phyloP scores from a whole-genome alignment of 2,888 invertebrate genomes.

The Nemotelus pantherinus region DNA sequence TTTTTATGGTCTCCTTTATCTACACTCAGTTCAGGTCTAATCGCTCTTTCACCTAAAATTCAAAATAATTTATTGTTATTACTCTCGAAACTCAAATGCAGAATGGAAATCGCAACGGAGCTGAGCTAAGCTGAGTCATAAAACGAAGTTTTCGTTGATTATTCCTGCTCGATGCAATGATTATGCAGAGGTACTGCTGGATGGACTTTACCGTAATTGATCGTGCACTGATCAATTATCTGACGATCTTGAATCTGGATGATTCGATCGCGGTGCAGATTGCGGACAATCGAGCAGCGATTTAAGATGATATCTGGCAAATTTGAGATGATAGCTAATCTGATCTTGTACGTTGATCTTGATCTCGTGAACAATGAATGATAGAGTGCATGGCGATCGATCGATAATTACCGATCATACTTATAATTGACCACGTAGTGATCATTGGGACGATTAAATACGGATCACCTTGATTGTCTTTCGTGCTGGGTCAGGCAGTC shows the following conservation, averaged over 20 bases:
- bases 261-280: not conserved
- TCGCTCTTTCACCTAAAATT: not conserved
- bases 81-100: not conserved
- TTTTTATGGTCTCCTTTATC: not conserved
- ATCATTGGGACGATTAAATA: conserved; percentile 48
- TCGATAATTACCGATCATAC: conserved; percentile 47
- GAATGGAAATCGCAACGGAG: not conserved
- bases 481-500: conserved; percentile 47
- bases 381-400: conserved; percentile 16
- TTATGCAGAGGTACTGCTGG: not conserved
- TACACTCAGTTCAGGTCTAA: not conserved
- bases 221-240: conserved; percentile 29
- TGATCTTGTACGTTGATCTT: not conserved
- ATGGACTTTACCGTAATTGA: conserved; percentile 25
- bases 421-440: conserved; percentile 49
- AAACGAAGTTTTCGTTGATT: not conserved
- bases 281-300: not conserved
- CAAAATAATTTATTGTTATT: conserved; percentile 21
- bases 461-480: conserved; percentile 48
- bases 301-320: not conserved
- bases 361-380: conserved; percentile 12
- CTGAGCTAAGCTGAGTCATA: not conserved
- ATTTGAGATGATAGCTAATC: not conserved
- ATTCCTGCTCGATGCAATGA: not conserved
- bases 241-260: conserved; percentile 6